A percentile compares a stretch with the other conserved stretches of the same genome.
Evolutionary conservation across 2,113 vertebrate genomes (phyloP).

Genomic region (Saiga tatarica): DNA sequence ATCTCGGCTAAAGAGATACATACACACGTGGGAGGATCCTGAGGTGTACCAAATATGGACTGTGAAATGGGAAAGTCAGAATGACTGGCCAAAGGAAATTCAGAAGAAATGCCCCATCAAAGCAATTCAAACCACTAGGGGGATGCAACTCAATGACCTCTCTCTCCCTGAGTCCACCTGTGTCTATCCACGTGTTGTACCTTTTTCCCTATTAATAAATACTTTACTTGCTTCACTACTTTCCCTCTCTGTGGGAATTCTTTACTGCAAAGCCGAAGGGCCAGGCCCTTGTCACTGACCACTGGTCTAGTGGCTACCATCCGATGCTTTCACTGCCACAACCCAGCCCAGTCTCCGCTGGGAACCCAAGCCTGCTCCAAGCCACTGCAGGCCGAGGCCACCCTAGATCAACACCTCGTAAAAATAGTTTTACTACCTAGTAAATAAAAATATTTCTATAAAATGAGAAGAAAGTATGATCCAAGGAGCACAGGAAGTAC

Average conservation of each 20-base stretch:
- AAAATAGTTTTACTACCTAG: not conserved
- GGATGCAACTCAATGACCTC: not conserved
- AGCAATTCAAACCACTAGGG: not conserved
- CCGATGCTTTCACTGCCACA: rapidly evolving
- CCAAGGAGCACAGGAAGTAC: not conserved
- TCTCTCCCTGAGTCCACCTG: not conserved
- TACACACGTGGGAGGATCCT: not conserved
- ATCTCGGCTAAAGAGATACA: not conserved
- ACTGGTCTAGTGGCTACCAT: not conserved
- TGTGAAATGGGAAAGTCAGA: not conserved
- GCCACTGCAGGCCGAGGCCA: not conserved
- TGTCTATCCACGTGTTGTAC: not conserved
- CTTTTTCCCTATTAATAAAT: not conserved
- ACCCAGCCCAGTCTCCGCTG: not conserved
- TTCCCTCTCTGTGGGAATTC: not conserved
- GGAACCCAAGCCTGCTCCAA: not conserved
- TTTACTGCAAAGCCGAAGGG: not conserved
- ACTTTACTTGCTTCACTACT: not conserved
- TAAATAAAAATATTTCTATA: not conserved
- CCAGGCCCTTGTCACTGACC: not conserved
- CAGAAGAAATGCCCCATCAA: not conserved
- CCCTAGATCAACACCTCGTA: not conserved
- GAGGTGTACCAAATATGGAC: not conserved
- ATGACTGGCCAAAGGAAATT: not conserved
- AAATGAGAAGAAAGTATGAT: not conserved